Conservation (phyloP, 2,888 invertebrate genomes). For the Sturmia bella region DNA sequence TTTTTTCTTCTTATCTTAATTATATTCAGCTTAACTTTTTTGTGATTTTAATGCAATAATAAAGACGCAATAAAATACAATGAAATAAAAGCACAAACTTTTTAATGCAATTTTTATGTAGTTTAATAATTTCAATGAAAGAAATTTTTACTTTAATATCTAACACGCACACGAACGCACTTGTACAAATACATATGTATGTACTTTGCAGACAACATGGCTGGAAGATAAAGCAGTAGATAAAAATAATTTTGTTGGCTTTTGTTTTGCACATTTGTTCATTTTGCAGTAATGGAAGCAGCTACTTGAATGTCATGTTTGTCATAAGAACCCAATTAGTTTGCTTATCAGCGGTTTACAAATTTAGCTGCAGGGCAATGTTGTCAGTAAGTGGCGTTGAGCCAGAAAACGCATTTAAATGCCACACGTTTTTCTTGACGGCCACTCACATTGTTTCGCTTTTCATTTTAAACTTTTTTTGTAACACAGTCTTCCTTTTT, state of each 20-base stretch:
- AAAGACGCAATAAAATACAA: conserved; percentile 18
- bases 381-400: too few species aligned
- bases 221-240: not conserved
- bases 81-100: conserved; percentile 32
- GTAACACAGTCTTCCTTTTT: not conserved
- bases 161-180: not conserved
- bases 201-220: not conserved
- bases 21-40: not conserved
- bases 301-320: not conserved
- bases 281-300: not conserved
- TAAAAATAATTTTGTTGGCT: not conserved
- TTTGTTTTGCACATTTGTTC: not conserved
- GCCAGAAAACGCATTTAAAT: too few species aligned
- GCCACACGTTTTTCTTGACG: too few species aligned
- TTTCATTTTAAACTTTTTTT: too few species aligned
- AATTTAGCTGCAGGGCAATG: too few species aligned
- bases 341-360: too few species aligned
- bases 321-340: too few species aligned
- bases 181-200: conserved; percentile 2
- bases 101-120: conserved; percentile 56
- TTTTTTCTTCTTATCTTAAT: conserved; percentile 1
- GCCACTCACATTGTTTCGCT: too few species aligned
- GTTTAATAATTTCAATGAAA: conserved; percentile 37
- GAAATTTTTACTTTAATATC: not conserved
- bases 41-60: conserved; percentile 41